These are phyloP conservation scores for Myripristis murdjan DNA, from an alignment of 2,797 vertebrate species.

Conservation along the genomic window DNA sequence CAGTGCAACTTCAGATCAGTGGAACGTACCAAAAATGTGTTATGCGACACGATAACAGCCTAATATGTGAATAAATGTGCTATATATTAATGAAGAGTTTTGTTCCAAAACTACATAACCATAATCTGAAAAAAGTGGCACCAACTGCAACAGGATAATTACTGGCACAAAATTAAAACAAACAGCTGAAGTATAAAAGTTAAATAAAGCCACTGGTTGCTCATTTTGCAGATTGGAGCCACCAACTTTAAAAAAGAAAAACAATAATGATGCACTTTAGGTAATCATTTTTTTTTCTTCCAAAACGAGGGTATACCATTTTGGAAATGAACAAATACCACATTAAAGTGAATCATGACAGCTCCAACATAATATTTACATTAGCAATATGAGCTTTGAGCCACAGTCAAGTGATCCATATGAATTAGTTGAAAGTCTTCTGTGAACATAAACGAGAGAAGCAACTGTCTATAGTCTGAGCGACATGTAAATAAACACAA, in stretches of 20 bases:
- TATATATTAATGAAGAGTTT: not conserved
- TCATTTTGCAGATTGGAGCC: too few relatives aligned
- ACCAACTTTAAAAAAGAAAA: too few relatives aligned
- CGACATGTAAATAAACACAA: constrained; percentile 65
- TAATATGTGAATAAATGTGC: not conserved
- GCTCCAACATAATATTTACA: constrained; percentile 1
- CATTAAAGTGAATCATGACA: not conserved
- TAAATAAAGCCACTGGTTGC: too few relatives aligned
- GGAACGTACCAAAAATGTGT: constrained; percentile 22
- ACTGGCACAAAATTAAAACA: too few relatives aligned
- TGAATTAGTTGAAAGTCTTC: constrained; percentile 6
- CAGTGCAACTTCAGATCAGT: constrained; percentile 21
- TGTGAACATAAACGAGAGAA: constrained; percentile 1
- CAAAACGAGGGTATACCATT: not conserved
- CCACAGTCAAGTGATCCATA: not conserved
- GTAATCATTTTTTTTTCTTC: too few relatives aligned
- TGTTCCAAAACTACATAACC: not conserved
- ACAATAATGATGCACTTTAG: too few relatives aligned
- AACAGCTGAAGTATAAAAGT: too few relatives aligned
- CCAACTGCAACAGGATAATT: too few relatives aligned
- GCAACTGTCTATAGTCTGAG: not conserved
- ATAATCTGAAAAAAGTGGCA: too few relatives aligned
- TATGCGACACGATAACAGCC: not conserved
- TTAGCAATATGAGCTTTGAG: constrained; percentile 3
- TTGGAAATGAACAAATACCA: not conserved